Evolutionary conservation across 2,113 vertebrate species (phyloP).

Genomic region (Rallus limicola): DNA sequence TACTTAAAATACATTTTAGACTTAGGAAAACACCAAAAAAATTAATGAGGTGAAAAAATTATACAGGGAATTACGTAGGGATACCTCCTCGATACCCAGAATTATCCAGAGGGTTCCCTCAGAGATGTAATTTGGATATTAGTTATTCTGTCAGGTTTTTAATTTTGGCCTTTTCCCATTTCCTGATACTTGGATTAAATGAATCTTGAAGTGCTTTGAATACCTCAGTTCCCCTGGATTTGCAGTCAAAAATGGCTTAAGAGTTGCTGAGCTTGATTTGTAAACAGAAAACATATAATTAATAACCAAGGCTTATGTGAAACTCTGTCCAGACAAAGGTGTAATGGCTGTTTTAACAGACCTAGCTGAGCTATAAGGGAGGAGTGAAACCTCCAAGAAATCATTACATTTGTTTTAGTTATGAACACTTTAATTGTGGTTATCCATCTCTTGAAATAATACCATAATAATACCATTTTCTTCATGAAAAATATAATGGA

Average conservation of each 20-base stretch:
- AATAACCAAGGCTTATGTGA: neutral
- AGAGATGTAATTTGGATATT: neutral
- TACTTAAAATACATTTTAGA: neutral
- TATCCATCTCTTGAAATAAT: neutral
- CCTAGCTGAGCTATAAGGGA: neutral
- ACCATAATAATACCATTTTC: neutral
- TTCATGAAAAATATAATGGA: neutral
- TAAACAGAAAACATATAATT: too few relatives aligned
- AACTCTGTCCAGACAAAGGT: neutral
- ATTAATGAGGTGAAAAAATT: neutral
- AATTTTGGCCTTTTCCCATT: neutral
- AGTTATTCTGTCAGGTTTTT: neutral
- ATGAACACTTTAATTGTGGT: neutral
- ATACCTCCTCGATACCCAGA: neutral
- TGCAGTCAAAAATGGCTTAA: neutral
- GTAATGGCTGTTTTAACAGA: neutral
- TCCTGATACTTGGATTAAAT: neutral
- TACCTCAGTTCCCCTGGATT: neutral
- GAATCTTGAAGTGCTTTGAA: neutral
- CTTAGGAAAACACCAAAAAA: neutral
- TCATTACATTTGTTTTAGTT: neutral
- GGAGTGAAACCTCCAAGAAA: neutral
- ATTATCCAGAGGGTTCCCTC: neutral
- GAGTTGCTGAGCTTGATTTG: neutral
- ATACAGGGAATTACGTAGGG: neutral